Conservation (phyloP, 2,797 vertebrate genomes). For the Trematomus bernacchii region DNA sequence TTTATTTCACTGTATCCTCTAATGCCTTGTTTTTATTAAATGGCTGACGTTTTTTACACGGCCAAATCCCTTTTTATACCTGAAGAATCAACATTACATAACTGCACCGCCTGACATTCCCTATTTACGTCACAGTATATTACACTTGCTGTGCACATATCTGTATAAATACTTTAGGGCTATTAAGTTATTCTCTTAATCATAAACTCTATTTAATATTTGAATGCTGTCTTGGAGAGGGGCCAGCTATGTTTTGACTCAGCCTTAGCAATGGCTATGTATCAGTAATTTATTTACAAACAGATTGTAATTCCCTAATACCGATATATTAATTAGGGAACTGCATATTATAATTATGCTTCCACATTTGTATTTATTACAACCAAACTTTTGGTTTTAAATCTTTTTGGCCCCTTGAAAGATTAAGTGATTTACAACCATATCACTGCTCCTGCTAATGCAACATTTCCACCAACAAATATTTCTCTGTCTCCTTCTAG, state of each 20-base stretch:
- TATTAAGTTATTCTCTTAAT: neutral
- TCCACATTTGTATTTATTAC: neutral
- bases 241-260: conserved; percentile 12
- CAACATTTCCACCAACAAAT: neutral
- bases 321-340: conserved; percentile 13
- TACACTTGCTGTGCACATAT: conserved; percentile 15
- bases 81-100: conserved; percentile 32
- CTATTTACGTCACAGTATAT: conserved; percentile 34
- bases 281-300: conserved; percentile 20
- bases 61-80: conserved; percentile 7
- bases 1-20: conserved; percentile 5
- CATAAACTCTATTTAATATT: conserved; percentile 15
- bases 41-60: conserved; percentile 17
- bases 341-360: neutral
- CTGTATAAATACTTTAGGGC: neutral
- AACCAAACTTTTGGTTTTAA: neutral
- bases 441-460: neutral
- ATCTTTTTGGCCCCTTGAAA: neutral
- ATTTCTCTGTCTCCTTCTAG: neutral
- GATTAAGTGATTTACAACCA: neutral
- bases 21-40: conserved; percentile 19
- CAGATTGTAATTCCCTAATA: conserved; percentile 16
- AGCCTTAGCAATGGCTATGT: neutral
- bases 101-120: conserved; percentile 31
- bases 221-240: conserved; percentile 2